Evolutionary conservation across 1,140 invertebrate genomes (phyloP).

Genomic region (Schmidtea mediterranea): DNA sequence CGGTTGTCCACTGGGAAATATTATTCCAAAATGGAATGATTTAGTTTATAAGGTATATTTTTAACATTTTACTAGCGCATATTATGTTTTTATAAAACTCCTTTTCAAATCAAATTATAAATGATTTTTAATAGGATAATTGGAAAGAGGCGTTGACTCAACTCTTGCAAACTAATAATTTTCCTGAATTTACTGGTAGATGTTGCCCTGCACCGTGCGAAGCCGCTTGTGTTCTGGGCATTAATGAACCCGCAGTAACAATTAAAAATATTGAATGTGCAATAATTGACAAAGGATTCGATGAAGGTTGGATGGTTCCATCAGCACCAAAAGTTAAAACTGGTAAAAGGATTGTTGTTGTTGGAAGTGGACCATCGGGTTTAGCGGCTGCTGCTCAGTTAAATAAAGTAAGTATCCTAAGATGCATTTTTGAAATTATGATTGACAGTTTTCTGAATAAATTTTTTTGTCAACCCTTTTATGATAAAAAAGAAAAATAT

Average conservation of each 20-base stretch:
- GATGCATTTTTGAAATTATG: conserved; percentile 2
- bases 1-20: conserved; percentile 85
- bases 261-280: conserved; percentile 97
- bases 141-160: conserved; percentile 88
- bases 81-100: conserved; percentile 1
- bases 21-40: conserved; percentile 97
- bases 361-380: conserved; percentile 78
- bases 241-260: conserved; percentile 75
- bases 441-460: no score
- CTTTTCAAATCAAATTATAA: background rate
- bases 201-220: conserved; percentile 96
- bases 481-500: background rate
- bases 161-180: conserved; percentile 88
- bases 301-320: conserved; percentile 71
- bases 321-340: conserved; percentile 43
- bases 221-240: conserved; percentile 80
- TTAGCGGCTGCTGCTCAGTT: conserved; percentile 83
- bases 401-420: conserved; percentile 43
- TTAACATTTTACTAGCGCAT: background rate
- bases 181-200: conserved; percentile 90
- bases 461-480: no score
- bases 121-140: conserved; percentile 34
- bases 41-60: conserved; percentile 46
- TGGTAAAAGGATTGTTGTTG: conserved; percentile 59
- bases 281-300: conserved; percentile 91